phyloP scores from a whole-genome alignment of 2,113 vertebrate genomes.

The Nipponia nippon region DNA sequence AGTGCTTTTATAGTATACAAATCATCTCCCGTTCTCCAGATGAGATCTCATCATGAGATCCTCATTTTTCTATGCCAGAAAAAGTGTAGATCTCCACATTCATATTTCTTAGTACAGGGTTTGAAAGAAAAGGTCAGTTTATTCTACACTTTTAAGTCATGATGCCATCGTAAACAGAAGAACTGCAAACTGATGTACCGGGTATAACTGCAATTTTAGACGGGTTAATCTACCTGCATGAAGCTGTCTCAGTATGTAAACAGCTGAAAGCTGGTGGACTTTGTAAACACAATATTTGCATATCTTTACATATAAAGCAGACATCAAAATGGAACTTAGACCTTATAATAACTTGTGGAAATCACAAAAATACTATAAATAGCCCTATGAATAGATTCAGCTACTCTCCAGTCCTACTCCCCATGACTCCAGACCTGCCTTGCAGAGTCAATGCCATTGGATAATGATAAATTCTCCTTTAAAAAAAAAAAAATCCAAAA shows the following conservation, averaged over 20 bases:
- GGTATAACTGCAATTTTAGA: background rate
- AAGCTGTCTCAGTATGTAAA: background rate
- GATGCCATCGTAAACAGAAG: background rate
- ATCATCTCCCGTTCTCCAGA: background rate
- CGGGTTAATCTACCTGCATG: background rate
- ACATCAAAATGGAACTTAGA: background rate
- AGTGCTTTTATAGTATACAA: background rate
- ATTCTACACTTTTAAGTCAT: background rate
- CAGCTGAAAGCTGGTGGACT: background rate
- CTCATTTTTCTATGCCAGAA: background rate
- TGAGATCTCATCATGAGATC: background rate
- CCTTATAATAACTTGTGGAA: background rate
- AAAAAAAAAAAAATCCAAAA: background rate
- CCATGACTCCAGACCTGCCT: background rate
- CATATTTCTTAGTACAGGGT: background rate
- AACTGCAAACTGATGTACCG: background rate
- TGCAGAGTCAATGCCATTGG: background rate
- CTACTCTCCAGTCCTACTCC: background rate
- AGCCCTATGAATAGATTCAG: background rate
- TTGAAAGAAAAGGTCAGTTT: background rate
- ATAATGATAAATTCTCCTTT: background rate
- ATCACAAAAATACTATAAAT: background rate
- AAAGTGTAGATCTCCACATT: background rate
- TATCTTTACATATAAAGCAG: slow-evolving; percentile 15
- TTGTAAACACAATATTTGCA: background rate